These are phyloP conservation scores for Sisor rabdophorus DNA, from an alignment of 2,113 vertebrate genomes.

Conservation along the genomic window DNA sequence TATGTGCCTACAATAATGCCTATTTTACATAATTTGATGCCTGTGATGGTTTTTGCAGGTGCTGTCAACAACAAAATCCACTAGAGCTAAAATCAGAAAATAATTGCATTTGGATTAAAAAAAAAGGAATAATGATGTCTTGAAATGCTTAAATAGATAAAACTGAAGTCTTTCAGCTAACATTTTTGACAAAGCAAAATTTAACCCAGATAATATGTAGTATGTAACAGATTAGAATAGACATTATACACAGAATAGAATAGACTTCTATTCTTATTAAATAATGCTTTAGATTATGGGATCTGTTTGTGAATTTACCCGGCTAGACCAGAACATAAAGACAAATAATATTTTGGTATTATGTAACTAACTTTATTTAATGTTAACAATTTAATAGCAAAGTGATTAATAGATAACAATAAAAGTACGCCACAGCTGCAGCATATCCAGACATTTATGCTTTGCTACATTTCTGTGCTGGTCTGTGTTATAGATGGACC, in stretches of 20 bases:
- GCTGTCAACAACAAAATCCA: background rate
- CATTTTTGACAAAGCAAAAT: too few relatives aligned
- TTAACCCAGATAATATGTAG: too few relatives aligned
- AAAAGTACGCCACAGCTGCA: background rate
- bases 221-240: too few relatives aligned
- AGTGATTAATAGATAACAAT: background rate
- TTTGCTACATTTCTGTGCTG: background rate
- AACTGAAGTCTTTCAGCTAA: too few relatives aligned
- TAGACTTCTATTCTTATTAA: background rate
- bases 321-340: background rate
- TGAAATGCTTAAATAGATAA: too few relatives aligned
- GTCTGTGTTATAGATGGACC: constrained; percentile 77
- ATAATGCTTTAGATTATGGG: background rate
- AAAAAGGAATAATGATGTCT: background rate
- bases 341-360: too few relatives aligned
- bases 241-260: too few relatives aligned
- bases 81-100: background rate
- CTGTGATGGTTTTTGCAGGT: background rate
- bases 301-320: background rate
- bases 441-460: background rate
- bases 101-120: background rate
- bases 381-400: background rate
- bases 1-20: background rate
- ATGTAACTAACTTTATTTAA: background rate
- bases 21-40: background rate